Evolutionary conservation across 2,797 vertebrate species (phyloP).

Genomic region (Mionectes olivaceus): DNA sequence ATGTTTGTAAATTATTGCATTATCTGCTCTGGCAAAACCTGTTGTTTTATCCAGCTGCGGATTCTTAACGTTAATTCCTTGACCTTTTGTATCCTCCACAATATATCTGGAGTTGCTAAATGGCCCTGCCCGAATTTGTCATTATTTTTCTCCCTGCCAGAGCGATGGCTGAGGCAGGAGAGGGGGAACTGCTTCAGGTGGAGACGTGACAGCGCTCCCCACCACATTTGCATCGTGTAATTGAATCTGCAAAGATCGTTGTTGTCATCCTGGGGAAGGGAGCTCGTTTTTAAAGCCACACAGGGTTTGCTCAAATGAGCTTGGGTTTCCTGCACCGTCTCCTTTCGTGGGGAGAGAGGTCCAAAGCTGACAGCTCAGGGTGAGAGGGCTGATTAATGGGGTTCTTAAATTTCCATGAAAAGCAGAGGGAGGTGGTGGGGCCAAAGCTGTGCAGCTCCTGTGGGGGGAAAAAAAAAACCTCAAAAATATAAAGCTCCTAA

Average conservation of each 20-base stretch:
- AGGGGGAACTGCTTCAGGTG: background rate
- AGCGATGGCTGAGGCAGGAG: background rate
- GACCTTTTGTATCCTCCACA: background rate
- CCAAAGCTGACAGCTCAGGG: background rate
- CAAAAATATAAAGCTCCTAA: background rate
- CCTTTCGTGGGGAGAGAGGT: background rate
- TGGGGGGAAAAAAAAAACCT: background rate
- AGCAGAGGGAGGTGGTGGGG: background rate
- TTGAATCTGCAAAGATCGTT: background rate
- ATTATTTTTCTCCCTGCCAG: background rate
- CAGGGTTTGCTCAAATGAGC: background rate
- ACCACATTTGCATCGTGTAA: background rate
- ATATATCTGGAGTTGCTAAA: background rate
- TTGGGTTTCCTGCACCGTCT: background rate
- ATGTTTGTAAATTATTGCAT: conserved; percentile 3
- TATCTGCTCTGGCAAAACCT: background rate
- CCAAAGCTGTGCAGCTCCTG: background rate
- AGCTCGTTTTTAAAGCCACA: background rate
- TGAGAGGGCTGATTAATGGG: background rate
- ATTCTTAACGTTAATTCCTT: background rate
- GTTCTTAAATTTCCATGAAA: background rate
- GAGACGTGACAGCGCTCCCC: rapidly evolving
- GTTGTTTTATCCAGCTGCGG: background rate
- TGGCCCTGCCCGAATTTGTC: background rate
- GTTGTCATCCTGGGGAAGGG: background rate